Evolutionary conservation across 2,113 vertebrate species (phyloP).

Genomic region (Malurus cyaneus): DNA sequence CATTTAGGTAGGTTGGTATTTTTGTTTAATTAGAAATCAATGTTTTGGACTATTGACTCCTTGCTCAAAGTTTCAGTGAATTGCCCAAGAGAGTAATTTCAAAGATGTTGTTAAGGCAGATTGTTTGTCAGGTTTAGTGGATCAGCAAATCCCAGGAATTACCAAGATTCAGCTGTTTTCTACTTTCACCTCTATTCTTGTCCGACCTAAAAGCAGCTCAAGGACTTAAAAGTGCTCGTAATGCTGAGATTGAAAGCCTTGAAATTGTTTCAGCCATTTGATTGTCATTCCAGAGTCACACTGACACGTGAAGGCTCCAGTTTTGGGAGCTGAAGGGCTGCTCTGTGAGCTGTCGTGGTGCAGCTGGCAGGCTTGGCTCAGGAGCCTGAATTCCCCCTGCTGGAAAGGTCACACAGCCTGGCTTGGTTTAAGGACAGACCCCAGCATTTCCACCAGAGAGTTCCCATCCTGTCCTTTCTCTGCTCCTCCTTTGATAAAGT

Average conservation of each 20-base stretch:
- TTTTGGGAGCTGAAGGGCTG: neutral
- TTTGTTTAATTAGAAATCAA: slow-evolving; percentile 50
- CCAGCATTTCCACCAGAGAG: accelerated
- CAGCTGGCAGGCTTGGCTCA: neutral
- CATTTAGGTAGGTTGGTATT: neutral
- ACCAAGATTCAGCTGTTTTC: slow-evolving; percentile 48
- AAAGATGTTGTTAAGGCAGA: neutral
- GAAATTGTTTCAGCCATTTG: neutral
- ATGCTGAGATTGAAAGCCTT: accelerated
- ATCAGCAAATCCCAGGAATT: slow-evolving; percentile 61
- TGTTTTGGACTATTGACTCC: slow-evolving; percentile 58
- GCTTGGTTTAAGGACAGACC: neutral
- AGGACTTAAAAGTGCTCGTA: neutral
- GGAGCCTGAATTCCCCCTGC: neutral
- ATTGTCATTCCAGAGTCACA: neutral
- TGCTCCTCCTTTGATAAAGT: neutral
- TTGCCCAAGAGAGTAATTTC: slow-evolving; percentile 12
- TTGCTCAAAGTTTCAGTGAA: slow-evolving; percentile 42
- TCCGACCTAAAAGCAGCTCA: neutral
- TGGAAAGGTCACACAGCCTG: neutral
- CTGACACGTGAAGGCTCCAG: neutral
- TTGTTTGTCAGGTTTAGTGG: slow-evolving; percentile 49
- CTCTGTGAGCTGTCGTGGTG: neutral
- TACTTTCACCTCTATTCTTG: slow-evolving; percentile 49
- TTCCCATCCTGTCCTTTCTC: neutral